Base-by-base conservation (phyloP, 2,888 invertebrate species). In the Ornithoptera alexandrae region DNA sequence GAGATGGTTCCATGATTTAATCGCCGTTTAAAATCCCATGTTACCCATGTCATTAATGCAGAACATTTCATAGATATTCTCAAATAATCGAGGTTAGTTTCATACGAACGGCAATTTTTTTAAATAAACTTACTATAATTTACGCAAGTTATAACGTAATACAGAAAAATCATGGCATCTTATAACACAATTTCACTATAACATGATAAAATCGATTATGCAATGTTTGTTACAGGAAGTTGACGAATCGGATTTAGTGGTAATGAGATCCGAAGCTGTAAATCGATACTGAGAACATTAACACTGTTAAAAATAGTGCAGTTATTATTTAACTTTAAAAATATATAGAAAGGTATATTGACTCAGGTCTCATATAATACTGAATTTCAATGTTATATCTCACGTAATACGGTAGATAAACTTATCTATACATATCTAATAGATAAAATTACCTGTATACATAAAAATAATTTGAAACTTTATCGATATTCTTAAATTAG, bases 1-100 rank as follows among this genome's bases (percentile, higher is more conserved):
- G 80, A 81, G 82, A 82, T 81, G 82, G 80, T 74, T 73, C 75
- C 82, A 81, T 81, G 80, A 77, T 79, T 78, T 82, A 81, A 84
- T 82, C 82, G 79, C 79, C 76, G 73, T 77, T 77, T 73, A 73
- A 75, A 79, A 79, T 72, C 72, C 72, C 68, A 69, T 65, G 62
- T 65, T 46, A 42, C 63, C 50, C 36, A 70, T 50, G 58, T 63
- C 30, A 46, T 65, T 69, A 69, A 57, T 65, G n/a, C 53, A 65
- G 39, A 69, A 65, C 42, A 42, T 60, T 50, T 22, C 22, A 64
- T 59, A 59, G 36, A 62, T 68, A 63, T 59, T 12, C 46, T 46
- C 46, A 46, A 1, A 46, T 15, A 46, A 15, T 15, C 12, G 46
- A 46, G 46, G 46, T 46, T 12, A 46, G 46, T 15, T 46, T 53